Evolutionary conservation across 2,797 vertebrate genomes (phyloP).

Genomic region (Sebastes nivosus): DNA sequence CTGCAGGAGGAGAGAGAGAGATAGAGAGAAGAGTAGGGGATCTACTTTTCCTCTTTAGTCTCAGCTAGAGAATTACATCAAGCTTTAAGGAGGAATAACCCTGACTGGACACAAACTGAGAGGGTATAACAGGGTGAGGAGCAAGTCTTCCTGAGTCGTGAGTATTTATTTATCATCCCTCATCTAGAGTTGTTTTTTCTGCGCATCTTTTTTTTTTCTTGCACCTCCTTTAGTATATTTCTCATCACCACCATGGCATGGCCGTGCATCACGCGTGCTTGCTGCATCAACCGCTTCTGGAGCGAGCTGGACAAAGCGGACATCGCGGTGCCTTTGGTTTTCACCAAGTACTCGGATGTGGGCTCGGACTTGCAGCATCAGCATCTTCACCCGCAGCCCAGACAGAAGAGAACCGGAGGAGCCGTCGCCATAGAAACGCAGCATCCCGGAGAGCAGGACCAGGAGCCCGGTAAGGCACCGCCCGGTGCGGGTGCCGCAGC

Average conservation of each 20-base stretch:
- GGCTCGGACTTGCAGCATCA: slow-evolving; percentile 85
- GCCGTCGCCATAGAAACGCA: slow-evolving; percentile 87
- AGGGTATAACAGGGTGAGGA: slow-evolving; percentile 6
- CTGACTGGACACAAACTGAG: slow-evolving; percentile 47
- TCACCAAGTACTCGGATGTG: slow-evolving; percentile 94
- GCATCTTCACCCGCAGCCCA: slow-evolving; percentile 78
- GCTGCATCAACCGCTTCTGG: slow-evolving; percentile 99
- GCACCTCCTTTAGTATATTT: not conserved
- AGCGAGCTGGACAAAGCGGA: slow-evolving; percentile 97
- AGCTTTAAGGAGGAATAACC: slow-evolving; percentile 23
- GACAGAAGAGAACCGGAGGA: slow-evolving; percentile 65
- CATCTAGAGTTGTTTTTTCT: not conserved
- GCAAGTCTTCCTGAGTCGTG: slow-evolving; percentile 48
- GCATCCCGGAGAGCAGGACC: slow-evolving; percentile 80
- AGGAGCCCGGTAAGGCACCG: slow-evolving; percentile 77
- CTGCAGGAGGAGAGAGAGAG: slow-evolving; percentile 39
- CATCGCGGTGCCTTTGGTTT: slow-evolving; percentile 96
- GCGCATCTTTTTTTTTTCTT: not conserved
- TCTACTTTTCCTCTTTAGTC: slow-evolving; percentile 2
- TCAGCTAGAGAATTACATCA: slow-evolving; percentile 3
- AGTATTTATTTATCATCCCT: slow-evolving; percentile 46
- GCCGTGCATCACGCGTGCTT: slow-evolving; percentile 98
- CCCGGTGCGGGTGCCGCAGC: slow-evolving; percentile 76
- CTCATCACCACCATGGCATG: slow-evolving; percentile 88
- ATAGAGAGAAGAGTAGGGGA: slow-evolving; percentile 6